Base-by-base conservation (phyloP, 1,140 invertebrate genomes). In the Harlomillsia oculata region DNA sequence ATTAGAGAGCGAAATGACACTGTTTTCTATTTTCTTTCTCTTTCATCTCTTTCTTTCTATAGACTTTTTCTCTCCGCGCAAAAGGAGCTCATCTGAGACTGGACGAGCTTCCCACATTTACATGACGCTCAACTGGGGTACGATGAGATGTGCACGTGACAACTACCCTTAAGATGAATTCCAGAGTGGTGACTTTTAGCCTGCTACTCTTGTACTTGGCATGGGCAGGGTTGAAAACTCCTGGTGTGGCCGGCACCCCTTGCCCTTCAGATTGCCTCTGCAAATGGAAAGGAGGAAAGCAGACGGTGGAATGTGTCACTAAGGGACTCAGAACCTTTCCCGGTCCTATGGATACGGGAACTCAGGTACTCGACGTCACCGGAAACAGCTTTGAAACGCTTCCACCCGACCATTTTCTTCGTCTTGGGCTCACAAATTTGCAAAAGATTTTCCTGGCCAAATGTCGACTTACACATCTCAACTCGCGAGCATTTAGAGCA, bases 231-330 rank as follows among this genome's bases (percentile, higher is more conserved):
- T n/a, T n/a, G n/a, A n/a, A n/a, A n/a, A n/a, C n/a, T n/a, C n/a
- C n/a, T n/a, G n/a, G n/a, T n/a, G n/a, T n/a, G n/a, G 18, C 39
- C 29, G 53, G 28, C 21, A 41, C 44, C 25, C 77, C 77, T 16
- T 92, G 89, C 69, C 88, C 88, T 1, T 67, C 72, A 1, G 77
- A 78, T 36, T 93, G 89, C 70, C 75, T 78, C 11, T 93, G 89
- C 74, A 91, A 89, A 67, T 92, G 89, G 89, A 92, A 90, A 70
- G 82, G 83, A 67, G 89, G 89, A 2, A 93, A 93, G 69, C 82
- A 89, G 67, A 87, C 85, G 56, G 87, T 90, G 3, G 88, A 92
- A 69, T 93, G 89, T 72, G 77, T 81, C 11, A 80, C 82, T 40
- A 82, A 82, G 69, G 78, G 79, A 26, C 60, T 65, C 30, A 40